Evolutionary conservation across 2,113 vertebrate species (phyloP), one percentile per base, ranked within the genome.

Genomic region (Pavo muticus): DNA sequence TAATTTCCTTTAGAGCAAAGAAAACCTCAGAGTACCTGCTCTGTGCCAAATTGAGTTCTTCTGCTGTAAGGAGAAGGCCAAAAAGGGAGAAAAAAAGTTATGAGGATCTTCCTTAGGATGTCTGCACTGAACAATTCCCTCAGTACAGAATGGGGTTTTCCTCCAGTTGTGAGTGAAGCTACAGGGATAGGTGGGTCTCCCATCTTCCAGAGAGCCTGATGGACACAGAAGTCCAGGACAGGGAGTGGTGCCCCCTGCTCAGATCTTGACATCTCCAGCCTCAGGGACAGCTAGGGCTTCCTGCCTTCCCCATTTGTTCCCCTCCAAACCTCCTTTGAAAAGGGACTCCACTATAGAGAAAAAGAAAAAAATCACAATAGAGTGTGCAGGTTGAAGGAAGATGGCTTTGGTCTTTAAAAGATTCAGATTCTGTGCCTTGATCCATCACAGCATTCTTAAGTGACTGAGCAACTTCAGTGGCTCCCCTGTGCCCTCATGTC

Each of bases 1-100:
- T 96, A 70, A 96, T 95, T 94, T 90, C 61, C 88, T 83, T 92
- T 30, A 89, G 48, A 48, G 71, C 50, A 70, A 95, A 72, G 25
- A 67, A 93, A 89, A 93, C n/a, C 45, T 88, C 74, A 71, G 30
- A 30, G 65, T 88, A 81, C 47, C 59, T 44, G 23, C 17, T 91
- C 24, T 76, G 64, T 81, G 91, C 85, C 77, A 95, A 78, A 77
- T 18, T 14, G 52, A 90, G 57, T n/a, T 40, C 57, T 85, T 27
- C 78, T 70, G 78, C 78, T 74, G 39, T 56, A 57, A 64, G 20
- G 15, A 88, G 39, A 85, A 80, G 16, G 60, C 50, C 37, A 64
- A 75, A 76, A 76, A 57, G 9, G 29, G 47, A 88, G 14, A 27
- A 17, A 30, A 27, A 71, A 63, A 72, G 11, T 56, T 56, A 69